phyloP scores from a whole-genome alignment of 2,888 invertebrate genomes.

The Diarsia brunnea region DNA sequence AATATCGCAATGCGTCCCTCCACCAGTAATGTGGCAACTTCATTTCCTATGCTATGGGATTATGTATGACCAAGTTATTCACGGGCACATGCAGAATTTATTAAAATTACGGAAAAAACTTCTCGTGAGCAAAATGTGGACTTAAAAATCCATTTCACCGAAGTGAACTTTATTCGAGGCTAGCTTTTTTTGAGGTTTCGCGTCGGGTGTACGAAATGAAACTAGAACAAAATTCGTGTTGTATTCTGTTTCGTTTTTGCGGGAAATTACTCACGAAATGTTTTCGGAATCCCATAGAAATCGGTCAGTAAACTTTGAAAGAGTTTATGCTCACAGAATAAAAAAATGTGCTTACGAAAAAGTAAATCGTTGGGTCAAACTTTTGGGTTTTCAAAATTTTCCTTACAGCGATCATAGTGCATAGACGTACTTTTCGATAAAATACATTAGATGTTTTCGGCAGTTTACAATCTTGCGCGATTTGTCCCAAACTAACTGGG shows the following conservation, averaged over 20 bases:
- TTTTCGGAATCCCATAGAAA: constrained; percentile 32
- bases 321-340: constrained; percentile 1
- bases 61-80: constrained; percentile 15
- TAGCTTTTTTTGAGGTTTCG: constrained; percentile 37
- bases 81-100: constrained; percentile 34
- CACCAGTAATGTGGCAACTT: constrained; percentile 11
- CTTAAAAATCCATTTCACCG: constrained; percentile 38
- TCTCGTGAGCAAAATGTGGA: constrained; percentile 20
- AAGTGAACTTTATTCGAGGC: constrained; percentile 33
- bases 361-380: not conserved
- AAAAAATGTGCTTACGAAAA: not conserved
- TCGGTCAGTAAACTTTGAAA: constrained; percentile 24
- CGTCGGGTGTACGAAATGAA: constrained; percentile 16
- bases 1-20: constrained; percentile 17
- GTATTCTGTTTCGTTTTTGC: constrained; percentile 33
- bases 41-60: constrained; percentile 37
- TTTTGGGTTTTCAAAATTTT: not conserved
- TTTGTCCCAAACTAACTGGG: not conserved
- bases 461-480: not conserved
- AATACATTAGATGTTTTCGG: not conserved
- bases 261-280: constrained; percentile 20
- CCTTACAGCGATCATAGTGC: not conserved
- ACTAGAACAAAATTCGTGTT: constrained; percentile 17
- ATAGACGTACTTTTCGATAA: not conserved
- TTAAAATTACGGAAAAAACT: constrained; percentile 34